Evolutionary conservation across 2,113 vertebrate species (phyloP).

Genomic region (Indri indri): DNA sequence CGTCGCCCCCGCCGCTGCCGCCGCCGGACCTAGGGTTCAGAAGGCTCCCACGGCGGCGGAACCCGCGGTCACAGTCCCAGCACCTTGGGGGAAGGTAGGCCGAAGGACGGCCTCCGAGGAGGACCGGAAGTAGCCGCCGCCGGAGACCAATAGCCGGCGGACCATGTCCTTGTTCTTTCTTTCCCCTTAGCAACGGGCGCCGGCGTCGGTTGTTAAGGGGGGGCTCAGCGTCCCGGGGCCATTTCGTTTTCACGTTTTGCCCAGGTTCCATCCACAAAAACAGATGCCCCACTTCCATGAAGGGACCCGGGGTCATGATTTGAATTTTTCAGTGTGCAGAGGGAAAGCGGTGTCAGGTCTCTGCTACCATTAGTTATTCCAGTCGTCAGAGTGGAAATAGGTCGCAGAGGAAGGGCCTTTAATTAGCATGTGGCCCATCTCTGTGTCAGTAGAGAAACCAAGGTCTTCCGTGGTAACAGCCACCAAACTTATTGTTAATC

Average conservation of each 20-base stretch:
- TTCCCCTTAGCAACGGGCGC: neutral
- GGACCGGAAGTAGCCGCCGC: slow-evolving; percentile 33
- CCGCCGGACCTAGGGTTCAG: neutral
- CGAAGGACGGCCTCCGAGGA: neutral
- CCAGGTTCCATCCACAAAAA: neutral
- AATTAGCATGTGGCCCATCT: neutral
- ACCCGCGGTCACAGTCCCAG: neutral
- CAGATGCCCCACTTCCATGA: neutral
- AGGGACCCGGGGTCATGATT: neutral
- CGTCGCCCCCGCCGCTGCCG: neutral
- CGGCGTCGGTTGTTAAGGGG: neutral
- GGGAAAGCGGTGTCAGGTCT: neutral
- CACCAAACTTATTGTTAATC: neutral
- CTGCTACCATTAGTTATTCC: neutral
- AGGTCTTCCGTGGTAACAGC: neutral
- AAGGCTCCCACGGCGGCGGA: slow-evolving; percentile 31
- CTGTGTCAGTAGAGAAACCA: neutral
- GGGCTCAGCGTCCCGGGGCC: rapidly evolving
- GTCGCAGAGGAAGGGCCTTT: neutral
- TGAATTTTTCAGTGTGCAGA: neutral
- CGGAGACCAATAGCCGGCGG: slow-evolving; percentile 34
- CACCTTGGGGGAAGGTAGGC: neutral
- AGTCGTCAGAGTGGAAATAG: neutral
- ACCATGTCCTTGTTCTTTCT: neutral
- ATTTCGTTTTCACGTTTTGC: neutral